phyloP scores from a whole-genome alignment of 1,140 invertebrate genomes.

The Solenopsis invicta region DNA sequence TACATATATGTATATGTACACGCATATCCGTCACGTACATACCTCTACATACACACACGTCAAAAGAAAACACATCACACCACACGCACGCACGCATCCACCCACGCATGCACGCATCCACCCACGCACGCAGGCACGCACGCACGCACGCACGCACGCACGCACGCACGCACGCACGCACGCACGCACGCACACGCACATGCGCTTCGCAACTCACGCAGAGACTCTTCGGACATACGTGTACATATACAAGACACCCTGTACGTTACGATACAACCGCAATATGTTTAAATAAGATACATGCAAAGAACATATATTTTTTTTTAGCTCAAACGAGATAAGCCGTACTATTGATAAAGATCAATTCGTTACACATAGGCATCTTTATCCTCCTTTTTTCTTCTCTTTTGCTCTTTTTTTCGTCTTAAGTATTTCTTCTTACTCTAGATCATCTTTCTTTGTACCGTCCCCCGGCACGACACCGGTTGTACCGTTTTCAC shows the following conservation, averaged over 20 bases:
- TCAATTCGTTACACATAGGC: slow-evolving; percentile 62
- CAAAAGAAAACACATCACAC: not conserved
- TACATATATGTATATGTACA: slow-evolving; percentile 76
- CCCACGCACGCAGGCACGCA: slow-evolving; percentile 70
- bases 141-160: not conserved
- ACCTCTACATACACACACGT: not conserved
- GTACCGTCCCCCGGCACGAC: slow-evolving; percentile 22
- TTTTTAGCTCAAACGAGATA: slow-evolving; percentile 55
- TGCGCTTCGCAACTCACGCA: slow-evolving; percentile 75
- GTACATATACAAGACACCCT: slow-evolving; percentile 73
- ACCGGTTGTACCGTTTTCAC: slow-evolving; percentile 70
- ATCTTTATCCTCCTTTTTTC: slow-evolving; percentile 29
- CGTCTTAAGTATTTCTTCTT: slow-evolving; percentile 27
- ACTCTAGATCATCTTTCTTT: slow-evolving; percentile 52
- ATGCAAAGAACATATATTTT: slow-evolving; percentile 68
- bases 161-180: slow-evolving; percentile 47
- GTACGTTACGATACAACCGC: slow-evolving; percentile 70
- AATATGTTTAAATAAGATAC: slow-evolving; percentile 66
- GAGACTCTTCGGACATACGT: slow-evolving; percentile 61
- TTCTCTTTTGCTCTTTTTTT: slow-evolving; percentile 35
- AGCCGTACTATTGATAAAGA: slow-evolving; percentile 44
- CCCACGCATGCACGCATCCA: slow-evolving; percentile 46
- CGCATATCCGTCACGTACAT: slow-evolving; percentile 24
- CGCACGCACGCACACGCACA: slow-evolving; percentile 71
- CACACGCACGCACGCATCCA: not conserved